phyloP scores from a whole-genome alignment of 2,797 vertebrate species.

The Acanthopagrus latus region DNA sequence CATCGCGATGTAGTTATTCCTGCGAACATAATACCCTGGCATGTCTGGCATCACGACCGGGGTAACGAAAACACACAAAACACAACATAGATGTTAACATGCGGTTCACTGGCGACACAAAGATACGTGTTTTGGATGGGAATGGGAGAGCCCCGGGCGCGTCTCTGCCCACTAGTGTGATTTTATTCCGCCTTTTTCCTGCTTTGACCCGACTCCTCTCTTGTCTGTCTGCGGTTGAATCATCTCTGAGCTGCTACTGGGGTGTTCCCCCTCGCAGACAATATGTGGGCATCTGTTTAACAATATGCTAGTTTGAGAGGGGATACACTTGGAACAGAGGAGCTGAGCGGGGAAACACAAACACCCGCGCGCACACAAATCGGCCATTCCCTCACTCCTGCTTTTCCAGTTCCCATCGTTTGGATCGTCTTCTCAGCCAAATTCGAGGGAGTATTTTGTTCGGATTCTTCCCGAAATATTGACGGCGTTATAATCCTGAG shows the following conservation, averaged over 20 bases:
- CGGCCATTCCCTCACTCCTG: conserved; percentile 16
- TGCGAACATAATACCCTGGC: conserved; percentile 48
- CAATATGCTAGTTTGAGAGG: conserved; percentile 69
- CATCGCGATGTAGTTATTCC: conserved; percentile 37
- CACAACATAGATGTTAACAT: conserved; percentile 64
- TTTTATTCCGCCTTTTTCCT: conserved; percentile 59
- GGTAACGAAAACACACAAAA: conserved; percentile 51
- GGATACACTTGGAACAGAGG: conserved; percentile 51
- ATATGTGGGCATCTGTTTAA: conserved; percentile 73
- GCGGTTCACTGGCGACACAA: conserved; percentile 56
- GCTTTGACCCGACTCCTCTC: conserved; percentile 69
- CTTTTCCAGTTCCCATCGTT: conserved; percentile 21
- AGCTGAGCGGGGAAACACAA: neutral
- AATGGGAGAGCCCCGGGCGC: conserved; percentile 61
- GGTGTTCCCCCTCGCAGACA: conserved; percentile 64
- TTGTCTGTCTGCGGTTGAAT: conserved; percentile 66
- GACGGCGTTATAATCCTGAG: conserved; percentile 21
- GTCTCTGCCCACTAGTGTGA: conserved; percentile 64
- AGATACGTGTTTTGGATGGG: conserved; percentile 61
- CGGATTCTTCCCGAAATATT: conserved; percentile 9
- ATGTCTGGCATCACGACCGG: conserved; percentile 49
- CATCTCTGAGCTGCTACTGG: conserved; percentile 64
- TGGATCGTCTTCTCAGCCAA: conserved; percentile 6
- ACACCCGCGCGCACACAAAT: neutral
- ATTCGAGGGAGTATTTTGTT: neutral